Evolutionary conservation across 2,113 vertebrate species (phyloP), one percentile per base, ranked within the genome.

Genomic region (Labeo catla): DNA sequence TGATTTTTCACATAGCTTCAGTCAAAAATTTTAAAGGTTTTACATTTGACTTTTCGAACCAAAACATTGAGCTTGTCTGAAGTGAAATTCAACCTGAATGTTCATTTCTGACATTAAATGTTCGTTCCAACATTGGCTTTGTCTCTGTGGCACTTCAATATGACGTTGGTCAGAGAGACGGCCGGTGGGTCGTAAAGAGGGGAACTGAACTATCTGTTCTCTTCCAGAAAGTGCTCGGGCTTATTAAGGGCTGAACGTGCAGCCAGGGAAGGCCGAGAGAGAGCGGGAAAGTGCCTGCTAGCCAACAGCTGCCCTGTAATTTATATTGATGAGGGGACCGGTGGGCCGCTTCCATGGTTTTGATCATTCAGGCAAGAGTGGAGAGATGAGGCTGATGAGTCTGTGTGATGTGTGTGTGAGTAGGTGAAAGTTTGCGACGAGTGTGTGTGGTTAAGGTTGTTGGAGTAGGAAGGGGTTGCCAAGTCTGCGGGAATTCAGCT

Each of bases 241-340:
- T 91, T 91, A 88, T 94, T 92, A 94, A 90, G 88, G 65, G 89
- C 86, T 89, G 76, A 84, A 87, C 91, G 90, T 91, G 91, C 87
- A 88, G 65, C 52, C 34, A 39, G 43, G 72, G 54, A 49, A 70
- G 72, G 66, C 68, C 36, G 80, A 82, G 66, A 54, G 84, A 59
- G 84, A 74, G 84, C 13, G 47, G 19, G 68, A 65, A 81, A 86
- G 89, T 84, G 89, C 23, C 87, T 93, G 94, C 92, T 91, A 94
- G 93, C 86, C 91, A 94, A 94, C 92, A 94, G 93, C 92, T 94
- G 94, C 93, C 94, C 91, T 93, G 92, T 94, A 93, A 94, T 95
- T 94, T 93, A 94, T 95, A 95, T 93, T 94, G 92, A 94, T 95
- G 93, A 94, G 91, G 90, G 89, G 92, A 91, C 91, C 89, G 90